A percentile compares a stretch with the other conserved stretches of the same genome.
Evolutionary conservation across 2,113 vertebrate species (phyloP).

Genomic region (Neolamprologus falcicula): DNA sequence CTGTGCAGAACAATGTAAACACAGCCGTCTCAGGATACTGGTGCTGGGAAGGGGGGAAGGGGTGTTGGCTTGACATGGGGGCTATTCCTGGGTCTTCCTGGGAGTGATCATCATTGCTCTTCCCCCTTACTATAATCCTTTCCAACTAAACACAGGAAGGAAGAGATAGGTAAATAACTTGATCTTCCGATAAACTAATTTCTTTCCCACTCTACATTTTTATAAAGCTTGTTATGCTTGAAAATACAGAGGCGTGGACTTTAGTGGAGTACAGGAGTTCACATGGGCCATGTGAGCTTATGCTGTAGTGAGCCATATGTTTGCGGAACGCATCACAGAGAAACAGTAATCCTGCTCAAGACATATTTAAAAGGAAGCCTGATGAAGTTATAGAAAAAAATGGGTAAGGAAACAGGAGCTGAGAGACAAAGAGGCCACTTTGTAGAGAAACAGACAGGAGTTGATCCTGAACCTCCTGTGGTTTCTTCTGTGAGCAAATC

Average conservation of each 20-base stretch:
- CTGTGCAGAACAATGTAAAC: conserved; percentile 59
- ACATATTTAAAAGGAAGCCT: not conserved
- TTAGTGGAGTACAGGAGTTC: not conserved
- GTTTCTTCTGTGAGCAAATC: not conserved
- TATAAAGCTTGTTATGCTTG: conserved; percentile 3
- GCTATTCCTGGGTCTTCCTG: conserved; percentile 45
- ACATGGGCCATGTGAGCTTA: not conserved
- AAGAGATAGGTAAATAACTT: conserved; percentile 65
- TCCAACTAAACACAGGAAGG: conserved; percentile 72
- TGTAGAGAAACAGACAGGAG: conserved; percentile 16
- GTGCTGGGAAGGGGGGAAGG: not conserved
- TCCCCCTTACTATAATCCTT: conserved; percentile 47
- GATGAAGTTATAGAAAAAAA: not conserved
- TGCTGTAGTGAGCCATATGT: not conserved
- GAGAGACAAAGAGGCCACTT: not conserved
- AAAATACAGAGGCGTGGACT: not conserved
- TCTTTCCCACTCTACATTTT: not conserved
- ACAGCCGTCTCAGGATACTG: conserved; percentile 57
- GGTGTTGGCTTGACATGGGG: not conserved
- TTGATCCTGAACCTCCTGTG: conserved; percentile 21
- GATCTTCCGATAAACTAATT: conserved; percentile 38
- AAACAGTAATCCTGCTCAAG: not conserved
- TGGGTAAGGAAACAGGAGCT: not conserved
- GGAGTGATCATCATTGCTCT: conserved; percentile 43
- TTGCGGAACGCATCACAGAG: not conserved